Evolutionary conservation across 2,888 invertebrate species (phyloP), one percentile per base, ranked within the genome.

Genomic region (Pterobdella sp.): DNA sequence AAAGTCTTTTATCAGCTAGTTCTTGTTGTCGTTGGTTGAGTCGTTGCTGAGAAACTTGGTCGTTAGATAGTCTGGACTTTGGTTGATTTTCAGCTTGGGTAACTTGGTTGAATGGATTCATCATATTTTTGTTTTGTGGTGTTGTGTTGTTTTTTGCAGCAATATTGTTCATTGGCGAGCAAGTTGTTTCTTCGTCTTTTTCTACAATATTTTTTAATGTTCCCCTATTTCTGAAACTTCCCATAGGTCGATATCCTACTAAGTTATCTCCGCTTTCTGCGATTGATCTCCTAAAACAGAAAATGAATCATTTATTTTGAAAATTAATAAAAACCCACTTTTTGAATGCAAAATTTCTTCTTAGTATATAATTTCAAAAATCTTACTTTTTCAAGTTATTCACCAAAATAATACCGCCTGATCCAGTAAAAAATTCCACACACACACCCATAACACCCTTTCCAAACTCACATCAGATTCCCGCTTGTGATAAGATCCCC

Each of bases 401-500:
- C 18, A 42, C 7, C 18, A 42, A 42, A 42, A 14, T 42, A 14
- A 7, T 14, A 42, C 42, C 10, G 10, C 42, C 7, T 14, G 10
- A 42, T 7, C 42, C 18, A 18, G 42, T 42, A 42, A 7, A 7
- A 42, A 42, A 42, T 14, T 14, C 42, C 42, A 42, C 7, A 42
- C 7, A 42, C 42, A 42, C 7, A 42, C 42, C 42, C 42, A 14
- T 42, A 42, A 42, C 42, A 42, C 42, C 42, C 42, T 18, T 18
- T 42, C 42, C 7, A 42, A 42, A 7, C 7, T 18, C 42, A 7
- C 42, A 14, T 42, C 42, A 95, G 94, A 85, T 93, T 93, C 75
- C 96, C 96, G 68, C 93, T 93, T 18, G 96, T 97, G 83, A 98
- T 98, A 79, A 98, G 90, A 31, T 93, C 88, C 68, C 95, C 95